These are phyloP conservation scores for Aplochiton taeniatus DNA, from an alignment of 2,797 vertebrate species.

Conservation along the genomic window DNA sequence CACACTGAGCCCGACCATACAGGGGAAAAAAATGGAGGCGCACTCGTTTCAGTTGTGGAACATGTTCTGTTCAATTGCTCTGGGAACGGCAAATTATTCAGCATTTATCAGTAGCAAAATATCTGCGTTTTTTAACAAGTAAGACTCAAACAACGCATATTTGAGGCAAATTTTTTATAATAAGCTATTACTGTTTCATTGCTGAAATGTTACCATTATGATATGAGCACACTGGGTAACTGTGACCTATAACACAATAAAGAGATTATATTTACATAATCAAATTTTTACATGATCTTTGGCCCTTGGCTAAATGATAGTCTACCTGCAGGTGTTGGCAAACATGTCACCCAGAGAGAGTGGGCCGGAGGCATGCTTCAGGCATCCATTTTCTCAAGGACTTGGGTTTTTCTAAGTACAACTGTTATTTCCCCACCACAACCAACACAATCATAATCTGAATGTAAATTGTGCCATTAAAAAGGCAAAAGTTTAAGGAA, in stretches of 20 bases:
- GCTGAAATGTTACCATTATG: too few species aligned
- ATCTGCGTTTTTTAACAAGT: too few species aligned
- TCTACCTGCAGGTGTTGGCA: constrained; percentile 21
- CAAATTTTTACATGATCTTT: constrained; percentile 41
- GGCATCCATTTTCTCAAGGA: constrained; percentile 43
- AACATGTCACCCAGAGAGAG: constrained; percentile 36
- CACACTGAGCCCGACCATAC: too few species aligned
- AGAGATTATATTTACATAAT: constrained; percentile 38
- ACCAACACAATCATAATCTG: constrained; percentile 26
- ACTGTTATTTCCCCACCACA: constrained; percentile 11
- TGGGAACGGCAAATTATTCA: too few species aligned
- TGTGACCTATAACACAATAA: constrained; percentile 21
- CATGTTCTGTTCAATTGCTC: too few species aligned
- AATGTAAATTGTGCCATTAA: constrained; percentile 38
- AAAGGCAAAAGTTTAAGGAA: constrained; percentile 35
- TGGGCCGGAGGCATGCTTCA: constrained; percentile 35
- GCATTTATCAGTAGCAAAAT: too few species aligned
- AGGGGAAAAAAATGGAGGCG: too few species aligned
- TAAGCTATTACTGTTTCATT: too few species aligned
- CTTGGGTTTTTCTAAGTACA: constrained; percentile 7
- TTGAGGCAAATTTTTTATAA: too few species aligned
- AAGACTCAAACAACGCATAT: too few species aligned
- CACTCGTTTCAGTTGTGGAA: too few species aligned
- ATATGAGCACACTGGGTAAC: too few species aligned
- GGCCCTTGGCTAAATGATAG: constrained; percentile 47